Evolutionary conservation across 2,113 vertebrate species (phyloP).

Genomic region (Melospiza melodia): DNA sequence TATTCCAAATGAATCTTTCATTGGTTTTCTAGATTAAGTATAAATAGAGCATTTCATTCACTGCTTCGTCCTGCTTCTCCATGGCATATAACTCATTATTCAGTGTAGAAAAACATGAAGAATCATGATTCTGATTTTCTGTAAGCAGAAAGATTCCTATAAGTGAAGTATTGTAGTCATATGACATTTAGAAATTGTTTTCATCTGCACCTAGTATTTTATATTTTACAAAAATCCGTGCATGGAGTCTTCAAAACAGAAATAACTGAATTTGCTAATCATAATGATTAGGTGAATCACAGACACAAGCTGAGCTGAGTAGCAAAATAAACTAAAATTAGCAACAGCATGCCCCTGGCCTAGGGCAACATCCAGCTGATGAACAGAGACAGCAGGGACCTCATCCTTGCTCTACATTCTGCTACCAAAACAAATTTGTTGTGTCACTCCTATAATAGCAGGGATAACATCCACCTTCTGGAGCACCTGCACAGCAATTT

Average conservation of each 20-base stretch:
- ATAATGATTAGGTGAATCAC: slow-evolving; percentile 39
- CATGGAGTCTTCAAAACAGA: neutral
- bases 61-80: neutral
- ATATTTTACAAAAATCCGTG: neutral
- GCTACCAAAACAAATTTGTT: neutral
- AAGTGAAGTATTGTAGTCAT: neutral
- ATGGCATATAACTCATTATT: neutral
- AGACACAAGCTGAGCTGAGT: slow-evolving; percentile 18
- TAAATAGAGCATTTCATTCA: neutral
- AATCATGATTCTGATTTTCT: neutral
- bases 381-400: slow-evolving; percentile 38
- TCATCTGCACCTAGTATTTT: neutral
- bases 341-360: slow-evolving; percentile 25
- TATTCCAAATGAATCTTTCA: neutral
- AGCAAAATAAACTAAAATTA: slow-evolving; percentile 60
- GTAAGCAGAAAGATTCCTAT: neutral
- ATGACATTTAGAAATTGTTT: neutral
- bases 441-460: neutral
- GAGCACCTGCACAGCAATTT: neutral
- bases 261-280: slow-evolving; percentile 45
- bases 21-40: neutral
- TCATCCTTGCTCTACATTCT: slow-evolving; percentile 16
- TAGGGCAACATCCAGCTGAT: slow-evolving; percentile 48
- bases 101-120: neutral
- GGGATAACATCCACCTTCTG: neutral